Base-by-base conservation (phyloP, 2,113 vertebrate species). In the Dicaeum eximium region DNA sequence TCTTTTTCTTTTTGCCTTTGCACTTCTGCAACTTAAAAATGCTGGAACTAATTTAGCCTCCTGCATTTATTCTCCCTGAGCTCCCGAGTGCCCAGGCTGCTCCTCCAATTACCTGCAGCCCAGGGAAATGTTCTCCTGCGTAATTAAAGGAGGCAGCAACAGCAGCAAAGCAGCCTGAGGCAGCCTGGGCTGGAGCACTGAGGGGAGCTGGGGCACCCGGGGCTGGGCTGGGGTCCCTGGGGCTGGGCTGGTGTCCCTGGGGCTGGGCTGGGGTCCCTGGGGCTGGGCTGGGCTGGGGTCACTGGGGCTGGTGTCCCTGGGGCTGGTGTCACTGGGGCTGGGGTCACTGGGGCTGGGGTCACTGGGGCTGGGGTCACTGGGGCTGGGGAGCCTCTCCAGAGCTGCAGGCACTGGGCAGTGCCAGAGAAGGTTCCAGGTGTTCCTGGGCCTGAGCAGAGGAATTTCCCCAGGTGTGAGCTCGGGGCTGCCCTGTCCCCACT, bases 301-400 rank as follows among this genome's bases (percentile, higher is more conserved):
- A 10, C 31, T 0, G 27, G 38, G 37, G 1, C 73, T 37, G 82
- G 69, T 47, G 20, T 57, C 58, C 0, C 18, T 8, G 14, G 50
- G n/a, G n/a, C n/a, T n/a, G n/a, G n/a, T n/a, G n/a, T n/a, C n/a
- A n/a, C n/a, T n/a, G n/a, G n/a, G n/a, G n/a, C n/a, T n/a, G n/a
- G n/a, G n/a, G n/a, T n/a, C n/a, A n/a, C n/a, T n/a, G n/a, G 51
- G 22, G 30, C 23, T n/a, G 91, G 4, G 2, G n/a, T n/a, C n/a
- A n/a, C n/a, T n/a, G n/a, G n/a, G n/a, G n/a, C 31, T 1, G 0
- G 30, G 3, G 30, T 3, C 64, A 5, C 24, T 1, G 16, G 50
- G 11, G 1, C 45, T 25, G 90, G 42, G 53, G 21, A 42, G 19
- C 42, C 9, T 4, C 27, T 23, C 10, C n/a, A 6, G 30, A 6